Percentiles rank a stretch among this genome's conserved stretches.
Evolutionary conservation across 2,888 invertebrate species (phyloP).

Genomic region (Rhagophthalmus giganteus): DNA sequence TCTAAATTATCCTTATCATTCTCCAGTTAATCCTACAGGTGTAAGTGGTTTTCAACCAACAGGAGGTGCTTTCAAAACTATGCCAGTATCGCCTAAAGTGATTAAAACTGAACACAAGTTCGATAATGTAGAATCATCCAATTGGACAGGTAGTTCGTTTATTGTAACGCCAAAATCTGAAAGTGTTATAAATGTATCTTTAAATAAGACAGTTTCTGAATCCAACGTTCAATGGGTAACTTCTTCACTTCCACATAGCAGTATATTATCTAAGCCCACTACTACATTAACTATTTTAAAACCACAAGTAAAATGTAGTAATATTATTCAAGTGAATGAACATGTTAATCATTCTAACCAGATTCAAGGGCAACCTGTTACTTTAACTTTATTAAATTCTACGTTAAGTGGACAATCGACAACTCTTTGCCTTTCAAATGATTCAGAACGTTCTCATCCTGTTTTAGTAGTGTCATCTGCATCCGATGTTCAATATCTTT

Average conservation of each 20-base stretch:
- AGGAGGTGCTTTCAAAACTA: slow-evolving; percentile 90
- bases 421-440: slow-evolving; percentile 48
- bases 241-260: slow-evolving; percentile 39
- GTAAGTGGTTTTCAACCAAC: slow-evolving; percentile 90
- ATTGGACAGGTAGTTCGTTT: slow-evolving; percentile 36
- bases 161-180: slow-evolving; percentile 29
- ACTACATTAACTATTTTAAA: slow-evolving; percentile 49
- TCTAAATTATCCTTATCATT: slow-evolving; percentile 64
- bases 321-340: slow-evolving; percentile 47
- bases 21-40: slow-evolving; percentile 79
- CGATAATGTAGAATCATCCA: slow-evolving; percentile 34
- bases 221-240: slow-evolving; percentile 41
- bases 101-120: slow-evolving; percentile 47
- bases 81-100: slow-evolving; percentile 66
- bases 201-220: slow-evolving; percentile 15
- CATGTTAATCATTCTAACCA: slow-evolving; percentile 43
- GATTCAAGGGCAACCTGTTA: slow-evolving; percentile 53
- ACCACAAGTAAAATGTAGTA: slow-evolving; percentile 46
- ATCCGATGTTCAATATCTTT: slow-evolving; percentile 55
- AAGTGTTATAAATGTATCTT: slow-evolving; percentile 4
- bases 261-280: slow-evolving; percentile 43
- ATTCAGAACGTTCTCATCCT: slow-evolving; percentile 46
- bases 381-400: slow-evolving; percentile 50
- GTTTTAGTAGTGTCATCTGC: slow-evolving; percentile 53
- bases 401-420: slow-evolving; percentile 46